Conservation (phyloP, 2,888 invertebrate genomes). For the Tachystola acroxantha region DNA sequence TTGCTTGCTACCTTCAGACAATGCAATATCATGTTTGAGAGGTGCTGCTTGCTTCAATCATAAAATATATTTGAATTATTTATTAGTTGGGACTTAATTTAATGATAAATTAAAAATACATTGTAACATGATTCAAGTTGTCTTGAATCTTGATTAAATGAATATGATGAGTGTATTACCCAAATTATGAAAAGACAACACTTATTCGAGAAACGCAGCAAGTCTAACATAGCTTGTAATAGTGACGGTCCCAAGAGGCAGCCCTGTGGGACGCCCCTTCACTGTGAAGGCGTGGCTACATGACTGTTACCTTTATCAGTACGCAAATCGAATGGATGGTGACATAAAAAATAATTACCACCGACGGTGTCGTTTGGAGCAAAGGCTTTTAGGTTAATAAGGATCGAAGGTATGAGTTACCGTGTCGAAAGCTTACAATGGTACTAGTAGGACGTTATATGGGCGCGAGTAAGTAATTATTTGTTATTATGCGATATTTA, state of each 20-base stretch:
- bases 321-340: conserved; percentile 27
- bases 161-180: too few relatives aligned
- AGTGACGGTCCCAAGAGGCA: conserved; percentile 22
- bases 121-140: too few relatives aligned
- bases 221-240: background rate
- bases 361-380: conserved; percentile 20
- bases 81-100: too few relatives aligned
- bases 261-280: conserved; percentile 31
- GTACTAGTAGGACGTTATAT: background rate
- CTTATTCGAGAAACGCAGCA: background rate
- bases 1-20: too few relatives aligned
- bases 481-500: background rate
- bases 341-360: conserved; percentile 37
- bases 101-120: too few relatives aligned
- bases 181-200: too few relatives aligned
- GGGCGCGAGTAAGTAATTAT: background rate
- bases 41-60: too few relatives aligned
- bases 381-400: conserved; percentile 40
- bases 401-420: conserved; percentile 16
- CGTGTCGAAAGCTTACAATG: conserved; percentile 17
- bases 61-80: too few relatives aligned
- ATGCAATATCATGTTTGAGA: too few relatives aligned
- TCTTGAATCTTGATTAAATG: too few relatives aligned
- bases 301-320: background rate
- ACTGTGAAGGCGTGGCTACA: conserved; percentile 8